Evolutionary conservation across 92 coral and sea anemone genomes (phyloP), one percentile per base, ranked within the genome.

Genomic region (Scolanthus callimorphus): DNA sequence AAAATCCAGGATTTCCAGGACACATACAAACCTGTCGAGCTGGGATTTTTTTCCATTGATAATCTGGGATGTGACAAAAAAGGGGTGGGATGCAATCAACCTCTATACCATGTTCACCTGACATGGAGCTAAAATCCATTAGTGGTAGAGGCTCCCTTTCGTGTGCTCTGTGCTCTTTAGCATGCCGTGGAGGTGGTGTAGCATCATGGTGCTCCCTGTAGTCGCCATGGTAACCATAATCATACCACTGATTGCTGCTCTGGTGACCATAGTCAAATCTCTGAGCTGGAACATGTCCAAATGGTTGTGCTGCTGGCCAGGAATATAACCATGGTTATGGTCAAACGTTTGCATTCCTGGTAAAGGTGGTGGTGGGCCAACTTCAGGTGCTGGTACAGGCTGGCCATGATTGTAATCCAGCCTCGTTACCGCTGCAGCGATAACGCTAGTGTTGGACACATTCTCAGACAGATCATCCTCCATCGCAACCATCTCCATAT

Each of bases 231-330:
- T 62, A 71, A 45, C 75, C 76, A 38, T 91, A 85, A 64, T 89
- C 91, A 71, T 79, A 91, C 67, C 79, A 77, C 49, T 82, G 95
- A 2, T 83, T 74, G 13, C 85, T 80, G 43, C 85, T 83, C 46
- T 88, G 90, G 38, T 87, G 95, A 0, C 95, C 95, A 59, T 87
- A 87, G 47, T 87, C 95, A 73, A 87, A 83, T 41, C 82, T 76
- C 38, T 87, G 95, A 13, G 78, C 57, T 10, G 95, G 78, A 0
- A 67, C 63, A 20, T 59, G 72, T 29, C 83, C 73, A 23, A 30
- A 76, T 10, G 77, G 34, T 17, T 57, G 95, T 23, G 50, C 83
- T 0, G 85, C 79, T 4, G 84, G 77, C 90, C 79, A 15, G 83
- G 66, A 3, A 70, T 62, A 30, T 74, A 83, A 12, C 95, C 95